Percentiles rank a stretch among this genome's conserved stretches.
Evolutionary conservation across 64 coral and sea anemone genomes (phyloP).

Genomic region (Stichodactyla helianthus): DNA sequence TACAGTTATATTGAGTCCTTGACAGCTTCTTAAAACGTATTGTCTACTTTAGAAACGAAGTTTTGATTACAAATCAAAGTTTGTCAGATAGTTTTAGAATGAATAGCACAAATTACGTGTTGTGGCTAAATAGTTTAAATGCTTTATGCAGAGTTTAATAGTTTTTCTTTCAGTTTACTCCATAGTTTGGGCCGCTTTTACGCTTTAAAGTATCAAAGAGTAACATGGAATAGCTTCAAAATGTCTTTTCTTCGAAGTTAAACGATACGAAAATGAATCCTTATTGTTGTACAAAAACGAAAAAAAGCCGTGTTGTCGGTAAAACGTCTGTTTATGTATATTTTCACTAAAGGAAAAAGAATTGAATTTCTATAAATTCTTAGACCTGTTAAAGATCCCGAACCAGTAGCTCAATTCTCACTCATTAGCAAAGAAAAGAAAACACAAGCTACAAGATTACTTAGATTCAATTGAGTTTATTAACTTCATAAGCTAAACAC

Average conservation of each 20-base stretch:
- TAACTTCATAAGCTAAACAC: not conserved
- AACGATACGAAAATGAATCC: not conserved
- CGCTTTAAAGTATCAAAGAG: not conserved
- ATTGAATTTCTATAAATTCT: not conserved
- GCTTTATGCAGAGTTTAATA: not conserved
- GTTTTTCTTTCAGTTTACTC: not conserved
- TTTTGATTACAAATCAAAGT: conserved; percentile 11
- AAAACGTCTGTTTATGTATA: conserved; percentile 15
- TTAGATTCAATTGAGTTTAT: conserved; percentile 4
- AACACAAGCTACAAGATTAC: not conserved
- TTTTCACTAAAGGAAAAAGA: conserved; percentile 5
- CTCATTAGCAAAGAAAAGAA: conserved; percentile 21
- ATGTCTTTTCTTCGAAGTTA: not conserved
- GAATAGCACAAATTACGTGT: not conserved
- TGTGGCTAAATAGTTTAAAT: conserved; percentile 3
- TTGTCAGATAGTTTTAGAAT: conserved; percentile 6
- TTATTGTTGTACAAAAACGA: not conserved
- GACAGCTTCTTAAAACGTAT: not conserved
- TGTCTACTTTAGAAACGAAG: not conserved
- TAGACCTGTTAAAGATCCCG: conserved; percentile 5
- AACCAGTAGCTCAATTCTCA: not conserved
- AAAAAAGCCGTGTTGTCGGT: conserved; percentile 3
- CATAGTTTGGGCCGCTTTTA: not conserved
- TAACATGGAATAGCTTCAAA: not conserved
- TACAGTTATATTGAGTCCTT: conserved; percentile 8